These are phyloP conservation scores for Caenorhabditis wallacei DNA, from an alignment of 2,888 invertebrate species.

Conservation along the genomic window DNA sequence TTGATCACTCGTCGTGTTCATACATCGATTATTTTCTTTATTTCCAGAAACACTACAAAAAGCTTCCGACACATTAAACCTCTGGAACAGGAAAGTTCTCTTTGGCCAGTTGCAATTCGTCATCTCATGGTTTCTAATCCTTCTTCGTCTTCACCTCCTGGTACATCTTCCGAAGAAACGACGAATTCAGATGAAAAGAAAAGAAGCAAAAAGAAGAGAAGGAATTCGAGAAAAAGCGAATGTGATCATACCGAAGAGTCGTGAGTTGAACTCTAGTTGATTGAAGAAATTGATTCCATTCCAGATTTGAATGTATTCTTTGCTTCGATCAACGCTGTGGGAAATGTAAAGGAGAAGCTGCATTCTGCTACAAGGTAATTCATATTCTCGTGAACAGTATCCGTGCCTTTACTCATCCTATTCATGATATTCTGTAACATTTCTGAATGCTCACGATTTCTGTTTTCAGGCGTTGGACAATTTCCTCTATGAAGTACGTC, in stretches of 20 bases:
- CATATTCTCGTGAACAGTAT: background rate
- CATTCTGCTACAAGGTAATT: constrained; percentile 55
- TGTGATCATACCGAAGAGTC: constrained; percentile 56
- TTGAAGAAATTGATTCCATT: background rate
- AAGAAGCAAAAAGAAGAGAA: constrained; percentile 1
- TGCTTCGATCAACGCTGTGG: constrained; percentile 56
- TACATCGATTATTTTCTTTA: too few relatives aligned
- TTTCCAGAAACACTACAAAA: constrained; percentile 49
- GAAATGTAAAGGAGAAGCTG: constrained; percentile 60
- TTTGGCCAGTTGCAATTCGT: constrained; percentile 34
- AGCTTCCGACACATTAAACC: constrained; percentile 58
- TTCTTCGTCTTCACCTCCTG: background rate
- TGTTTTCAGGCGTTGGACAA: constrained; percentile 56
- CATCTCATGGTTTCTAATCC: constrained; percentile 10
- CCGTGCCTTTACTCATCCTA: too few relatives aligned
- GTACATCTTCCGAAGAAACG: background rate
- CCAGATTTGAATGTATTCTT: constrained; percentile 60
- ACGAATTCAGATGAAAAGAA: constrained; percentile 1
- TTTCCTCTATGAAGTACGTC: constrained; percentile 62
- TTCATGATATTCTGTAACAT: too few relatives aligned
- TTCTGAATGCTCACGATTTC: too few relatives aligned
- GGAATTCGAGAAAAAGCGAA: background rate
- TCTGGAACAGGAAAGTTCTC: constrained; percentile 34
- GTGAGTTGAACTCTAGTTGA: background rate
- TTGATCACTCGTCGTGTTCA: too few relatives aligned